Base-by-base conservation (phyloP, 2,113 vertebrate genomes). In the Notothenia coriiceps region DNA sequence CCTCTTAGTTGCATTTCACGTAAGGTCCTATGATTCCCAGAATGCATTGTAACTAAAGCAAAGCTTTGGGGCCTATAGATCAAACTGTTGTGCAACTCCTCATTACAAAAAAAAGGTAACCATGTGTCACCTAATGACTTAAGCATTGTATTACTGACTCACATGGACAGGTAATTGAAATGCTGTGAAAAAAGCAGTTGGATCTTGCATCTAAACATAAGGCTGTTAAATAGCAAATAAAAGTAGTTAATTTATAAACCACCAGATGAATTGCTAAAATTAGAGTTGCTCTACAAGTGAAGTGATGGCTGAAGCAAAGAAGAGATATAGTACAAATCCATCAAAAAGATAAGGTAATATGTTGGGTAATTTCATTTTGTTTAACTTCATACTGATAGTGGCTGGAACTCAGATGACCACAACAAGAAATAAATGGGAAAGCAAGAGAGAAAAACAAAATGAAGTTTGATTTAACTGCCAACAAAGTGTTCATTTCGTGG, bases 401-500 rank as follows among this genome's bases (percentile, higher is more conserved):
- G 56, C 70, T 79, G 70, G 67, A 89, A 55, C 65, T 68, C 74
- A 68, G 68, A 57, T 73, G 78, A 80, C 66, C 70, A 63, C 10
- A 75, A 82, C 57, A 22, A 83, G 11, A 57, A 77, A 63, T 25
- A 79, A 65, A 62, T 20, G 15, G 20, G 12, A 64, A 71, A 68
- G 44, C 14, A 57, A 51, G 43, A 76, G 3, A 72, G 51, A 54
- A 1, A 50, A 6, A 61, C 2, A 60, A 40, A 66, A 43, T 63
- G 4, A 71, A 86, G 76, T 89, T 87, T 55, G 73, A 88, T 83
- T 65, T 67, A 89, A 90, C 85, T 87, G 91, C 81, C 29, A 29
- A 29, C 3, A 25, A 2, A 29, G 29, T 29, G 29, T 29, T 29
- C 83, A 63, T 51, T 10, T 64, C 77, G 57, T 80, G 61, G 79